phyloP scores from a whole-genome alignment of 2,888 invertebrate species.

The Hoplodrina ambigua region DNA sequence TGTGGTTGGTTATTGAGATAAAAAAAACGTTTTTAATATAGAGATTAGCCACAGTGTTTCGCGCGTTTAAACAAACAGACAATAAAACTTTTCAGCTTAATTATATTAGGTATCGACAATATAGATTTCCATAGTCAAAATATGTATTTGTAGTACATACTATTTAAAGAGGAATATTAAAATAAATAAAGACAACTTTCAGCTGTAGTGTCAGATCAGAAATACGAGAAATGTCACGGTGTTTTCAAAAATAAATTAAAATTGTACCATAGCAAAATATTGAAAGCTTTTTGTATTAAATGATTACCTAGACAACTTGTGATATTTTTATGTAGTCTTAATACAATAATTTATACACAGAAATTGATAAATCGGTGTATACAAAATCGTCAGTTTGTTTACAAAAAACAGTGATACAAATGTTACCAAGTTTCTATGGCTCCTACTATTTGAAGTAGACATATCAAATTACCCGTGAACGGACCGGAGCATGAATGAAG shows the following conservation, averaged over 20 bases:
- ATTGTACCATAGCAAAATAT: conserved; percentile 36
- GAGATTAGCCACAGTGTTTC: no score
- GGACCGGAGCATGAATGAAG: conserved; percentile 42
- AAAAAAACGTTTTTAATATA: no score
- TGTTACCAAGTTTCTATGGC: conserved; percentile 11
- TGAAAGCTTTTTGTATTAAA: conserved; percentile 35
- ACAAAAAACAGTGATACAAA: conserved; percentile 2
- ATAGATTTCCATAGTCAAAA: no score
- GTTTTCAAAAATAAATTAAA: conserved; percentile 49
- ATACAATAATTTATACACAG: conserved; percentile 3
- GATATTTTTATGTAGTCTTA: conserved; percentile 21
- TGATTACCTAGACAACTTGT: conserved; percentile 26
- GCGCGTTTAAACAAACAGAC: no score
- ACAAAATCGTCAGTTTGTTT: conserved; percentile 35
- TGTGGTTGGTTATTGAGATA: no score
- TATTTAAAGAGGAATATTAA: no score
- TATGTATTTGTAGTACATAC: no score
- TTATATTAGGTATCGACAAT: no score
- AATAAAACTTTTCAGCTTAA: no score
- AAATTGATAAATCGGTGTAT: not conserved
- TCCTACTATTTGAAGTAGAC: not conserved
- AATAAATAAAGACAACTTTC: not conserved
- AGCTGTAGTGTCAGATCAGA: conserved; percentile 36
- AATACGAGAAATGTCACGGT: conserved; percentile 49
- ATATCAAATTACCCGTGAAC: not conserved